phyloP scores from a whole-genome alignment of 2,113 vertebrate species.

The Oncorhynchus kisutch region DNA sequence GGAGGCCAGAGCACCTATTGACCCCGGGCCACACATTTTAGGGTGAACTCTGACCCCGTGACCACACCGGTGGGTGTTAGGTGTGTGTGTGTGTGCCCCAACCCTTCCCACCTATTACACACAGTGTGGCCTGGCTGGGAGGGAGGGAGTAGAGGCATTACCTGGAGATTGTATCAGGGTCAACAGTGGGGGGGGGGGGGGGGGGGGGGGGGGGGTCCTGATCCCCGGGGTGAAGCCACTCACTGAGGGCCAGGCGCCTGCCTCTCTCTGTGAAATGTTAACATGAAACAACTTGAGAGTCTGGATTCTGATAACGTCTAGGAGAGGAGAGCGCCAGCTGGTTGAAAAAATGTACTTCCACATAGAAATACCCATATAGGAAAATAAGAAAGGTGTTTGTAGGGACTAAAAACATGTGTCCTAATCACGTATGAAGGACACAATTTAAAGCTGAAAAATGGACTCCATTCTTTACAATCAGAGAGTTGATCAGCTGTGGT shows the following conservation, averaged over 20 bases:
- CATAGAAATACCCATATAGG: too few relatives aligned
- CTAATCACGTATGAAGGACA: conserved; percentile 45
- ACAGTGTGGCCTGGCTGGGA: conserved; percentile 49
- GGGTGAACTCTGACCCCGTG: conserved; percentile 71
- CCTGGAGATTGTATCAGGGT: conserved; percentile 78
- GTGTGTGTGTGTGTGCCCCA: conserved; percentile 21
- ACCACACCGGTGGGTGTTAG: conserved; percentile 64
- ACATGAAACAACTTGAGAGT: conserved; percentile 20
- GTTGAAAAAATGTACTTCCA: too few relatives aligned
- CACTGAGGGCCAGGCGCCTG: conserved; percentile 66
- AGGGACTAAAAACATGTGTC: conserved; percentile 9
- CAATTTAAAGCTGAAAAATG: conserved; percentile 37
- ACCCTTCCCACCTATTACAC: conserved; percentile 21
- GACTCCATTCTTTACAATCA: not conserved
- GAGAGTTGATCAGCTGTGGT: conserved; percentile 53
- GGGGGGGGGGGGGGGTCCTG: conserved; percentile 62
- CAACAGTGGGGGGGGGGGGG: conserved; percentile 51
- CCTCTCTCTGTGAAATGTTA: conserved; percentile 65
- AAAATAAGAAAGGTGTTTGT: not conserved
- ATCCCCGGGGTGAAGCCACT: conserved; percentile 61
- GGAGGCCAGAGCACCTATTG: conserved; percentile 68
- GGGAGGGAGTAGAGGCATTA: conserved; percentile 59
- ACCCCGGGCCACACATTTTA: conserved; percentile 75
- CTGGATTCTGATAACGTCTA: too few relatives aligned
- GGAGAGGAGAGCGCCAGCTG: too few relatives aligned